These are phyloP conservation scores for Ceyx margarethae DNA, from an alignment of 2,113 vertebrate species.

Conservation along the genomic window DNA sequence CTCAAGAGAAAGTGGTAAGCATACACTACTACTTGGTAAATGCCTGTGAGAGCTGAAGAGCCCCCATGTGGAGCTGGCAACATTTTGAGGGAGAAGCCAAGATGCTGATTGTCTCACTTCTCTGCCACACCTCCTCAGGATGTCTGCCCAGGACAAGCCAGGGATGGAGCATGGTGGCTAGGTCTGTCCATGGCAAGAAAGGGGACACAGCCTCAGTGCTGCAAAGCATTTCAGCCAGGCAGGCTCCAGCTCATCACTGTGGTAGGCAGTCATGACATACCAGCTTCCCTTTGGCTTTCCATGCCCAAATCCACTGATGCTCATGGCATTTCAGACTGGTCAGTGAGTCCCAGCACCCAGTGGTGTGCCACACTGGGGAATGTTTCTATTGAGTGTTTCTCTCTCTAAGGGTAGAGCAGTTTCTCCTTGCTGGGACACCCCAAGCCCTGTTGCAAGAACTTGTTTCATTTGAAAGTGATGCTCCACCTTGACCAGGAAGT, in stretches of 20 bases:
- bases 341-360: neutral
- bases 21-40: neutral
- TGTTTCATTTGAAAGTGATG: neutral
- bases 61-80: neutral
- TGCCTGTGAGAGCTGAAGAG: neutral
- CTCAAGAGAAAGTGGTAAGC: constrained; percentile 23
- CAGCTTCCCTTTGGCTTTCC: neutral
- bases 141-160: rapidly evolving
- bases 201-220: neutral
- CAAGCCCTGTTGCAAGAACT: neutral
- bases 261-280: rapidly evolving
- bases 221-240: neutral
- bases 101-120: neutral
- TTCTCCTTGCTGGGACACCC: neutral
- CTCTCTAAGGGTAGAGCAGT: neutral
- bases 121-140: neutral
- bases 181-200: neutral
- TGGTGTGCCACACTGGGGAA: rapidly evolving
- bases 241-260: neutral
- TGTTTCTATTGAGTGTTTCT: neutral
- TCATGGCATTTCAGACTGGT: neutral
- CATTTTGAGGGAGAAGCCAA: neutral
- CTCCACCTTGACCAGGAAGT: neutral
- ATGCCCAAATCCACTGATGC: neutral
- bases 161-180: neutral